Conservation (phyloP, 2,888 invertebrate genomes). For the Rutpela maculata region DNA sequence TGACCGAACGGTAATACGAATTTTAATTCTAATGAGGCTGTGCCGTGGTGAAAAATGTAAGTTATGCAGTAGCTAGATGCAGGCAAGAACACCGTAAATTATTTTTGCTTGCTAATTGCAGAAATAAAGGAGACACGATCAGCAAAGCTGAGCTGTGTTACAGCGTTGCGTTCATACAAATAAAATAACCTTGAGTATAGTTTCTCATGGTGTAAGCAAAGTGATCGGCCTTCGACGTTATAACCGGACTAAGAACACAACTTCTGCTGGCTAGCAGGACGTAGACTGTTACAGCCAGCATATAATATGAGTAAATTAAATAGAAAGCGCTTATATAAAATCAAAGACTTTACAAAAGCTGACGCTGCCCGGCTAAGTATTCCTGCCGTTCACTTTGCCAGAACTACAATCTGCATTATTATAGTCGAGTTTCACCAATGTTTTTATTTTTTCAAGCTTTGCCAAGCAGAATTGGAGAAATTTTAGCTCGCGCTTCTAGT, state of each 20-base stretch:
- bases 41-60: conserved; percentile 18
- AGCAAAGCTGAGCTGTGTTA: conserved; percentile 42
- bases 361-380: conserved; percentile 38
- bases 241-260: conserved; percentile 59
- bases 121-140: conserved; percentile 45
- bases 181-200: conserved; percentile 67
- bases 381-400: conserved; percentile 51
- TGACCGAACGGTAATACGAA: conserved; percentile 10
- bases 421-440: conserved; percentile 49
- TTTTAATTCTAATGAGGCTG: conserved; percentile 30
- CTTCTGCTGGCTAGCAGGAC: conserved; percentile 39
- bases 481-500: conserved; percentile 15
- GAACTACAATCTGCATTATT: conserved; percentile 46
- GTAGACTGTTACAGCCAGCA: conserved; percentile 41
- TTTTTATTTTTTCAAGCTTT: conserved; percentile 37
- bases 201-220: conserved; percentile 66
- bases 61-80: conserved; percentile 42
- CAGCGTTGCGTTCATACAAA: conserved; percentile 46
- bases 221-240: conserved; percentile 66
- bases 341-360: conserved; percentile 51
- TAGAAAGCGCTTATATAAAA: conserved; percentile 66
- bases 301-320: conserved; percentile 62
- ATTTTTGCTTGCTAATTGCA: conserved; percentile 49
- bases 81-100: conserved; percentile 44
- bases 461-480: conserved; percentile 39